phyloP scores from a whole-genome alignment of 2,797 vertebrate genomes.

The Synaphobranchus kaupii region DNA sequence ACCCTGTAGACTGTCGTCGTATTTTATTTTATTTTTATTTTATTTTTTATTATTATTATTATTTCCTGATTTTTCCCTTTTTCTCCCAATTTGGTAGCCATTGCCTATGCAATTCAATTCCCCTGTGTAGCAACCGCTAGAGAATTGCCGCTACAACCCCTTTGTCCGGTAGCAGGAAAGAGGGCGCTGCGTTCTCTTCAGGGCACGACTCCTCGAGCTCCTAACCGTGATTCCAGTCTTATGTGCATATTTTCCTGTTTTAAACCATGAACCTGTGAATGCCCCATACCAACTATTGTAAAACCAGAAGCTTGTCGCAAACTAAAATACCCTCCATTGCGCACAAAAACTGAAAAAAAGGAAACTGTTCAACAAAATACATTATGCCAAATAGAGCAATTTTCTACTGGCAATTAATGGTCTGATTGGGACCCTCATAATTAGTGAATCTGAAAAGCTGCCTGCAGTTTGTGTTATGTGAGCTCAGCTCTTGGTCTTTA shows the following conservation, averaged over 20 bases:
- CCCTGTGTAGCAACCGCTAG: too few species aligned
- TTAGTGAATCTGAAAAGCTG: background rate
- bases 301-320: background rate
- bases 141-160: too few species aligned
- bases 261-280: background rate
- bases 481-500: background rate
- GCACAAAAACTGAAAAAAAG: background rate
- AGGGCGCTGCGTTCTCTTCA: too few species aligned
- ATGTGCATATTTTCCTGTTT: conserved; percentile 1
- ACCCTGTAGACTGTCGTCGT: too few species aligned
- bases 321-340: background rate
- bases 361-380: background rate
- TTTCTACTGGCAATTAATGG: background rate
- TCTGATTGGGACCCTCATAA: background rate
- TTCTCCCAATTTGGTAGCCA: too few species aligned
- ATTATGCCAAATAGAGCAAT: background rate
- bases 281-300: background rate
- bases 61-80: too few species aligned
- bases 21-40: too few species aligned
- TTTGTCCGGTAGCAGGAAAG: too few species aligned
- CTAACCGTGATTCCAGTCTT: too few species aligned
- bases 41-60: too few species aligned
- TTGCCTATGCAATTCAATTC: too few species aligned
- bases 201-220: too few species aligned
- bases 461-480: background rate